These are phyloP conservation scores for Pomacea maculata DNA, from an alignment of 1,140 invertebrate species.

Conservation along the genomic window DNA sequence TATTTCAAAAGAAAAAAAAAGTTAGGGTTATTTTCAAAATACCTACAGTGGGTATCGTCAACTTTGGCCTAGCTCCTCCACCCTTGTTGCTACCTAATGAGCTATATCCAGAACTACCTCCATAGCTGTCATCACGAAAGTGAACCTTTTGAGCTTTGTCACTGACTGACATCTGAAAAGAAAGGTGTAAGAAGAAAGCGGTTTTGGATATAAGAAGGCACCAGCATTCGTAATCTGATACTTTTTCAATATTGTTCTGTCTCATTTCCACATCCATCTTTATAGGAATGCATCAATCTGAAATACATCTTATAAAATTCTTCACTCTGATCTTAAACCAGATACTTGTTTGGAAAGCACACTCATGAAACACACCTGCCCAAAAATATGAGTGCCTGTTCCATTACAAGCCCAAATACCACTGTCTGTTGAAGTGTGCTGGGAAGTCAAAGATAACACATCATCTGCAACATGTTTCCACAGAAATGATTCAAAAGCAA, in stretches of 20 bases:
- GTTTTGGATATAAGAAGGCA: neutral
- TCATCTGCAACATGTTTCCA: constrained; percentile 28
- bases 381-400: constrained; percentile 1
- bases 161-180: constrained; percentile 9
- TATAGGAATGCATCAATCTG: too few relatives aligned
- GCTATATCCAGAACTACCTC: constrained; percentile 55
- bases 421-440: constrained; percentile 52
- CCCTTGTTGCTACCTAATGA: constrained; percentile 43
- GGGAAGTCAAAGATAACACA: constrained; percentile 40
- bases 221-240: too few relatives aligned
- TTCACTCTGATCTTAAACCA: too few relatives aligned
- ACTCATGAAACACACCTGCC: neutral
- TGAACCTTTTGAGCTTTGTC: constrained; percentile 39
- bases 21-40: too few relatives aligned
- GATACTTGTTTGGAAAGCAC: too few relatives aligned
- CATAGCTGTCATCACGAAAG: constrained; percentile 47
- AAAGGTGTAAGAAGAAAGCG: neutral
- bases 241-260: too few relatives aligned
- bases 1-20: too few relatives aligned
- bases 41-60: neutral
- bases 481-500: too few relatives aligned
- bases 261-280: too few relatives aligned
- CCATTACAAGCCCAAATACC: constrained; percentile 46
- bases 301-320: too few relatives aligned
- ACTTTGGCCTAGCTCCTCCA: constrained; percentile 49